Percentiles rank a stretch among this genome's conserved stretches.
phyloP scores from a whole-genome alignment of 2,888 invertebrate genomes.

The Spatulosminthurus flaviceps region DNA sequence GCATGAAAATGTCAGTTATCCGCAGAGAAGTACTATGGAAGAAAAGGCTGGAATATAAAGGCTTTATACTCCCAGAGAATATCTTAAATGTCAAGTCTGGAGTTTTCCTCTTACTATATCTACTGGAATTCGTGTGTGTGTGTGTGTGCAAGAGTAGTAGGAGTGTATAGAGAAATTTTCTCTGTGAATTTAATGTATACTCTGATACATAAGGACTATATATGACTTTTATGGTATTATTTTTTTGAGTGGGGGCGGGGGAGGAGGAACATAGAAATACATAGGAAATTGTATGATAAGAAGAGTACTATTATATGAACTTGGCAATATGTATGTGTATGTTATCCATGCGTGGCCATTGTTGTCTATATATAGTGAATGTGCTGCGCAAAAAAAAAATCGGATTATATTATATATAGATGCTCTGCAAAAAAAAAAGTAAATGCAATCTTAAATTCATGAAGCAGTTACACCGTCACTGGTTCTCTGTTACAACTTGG shows the following conservation, averaged over 20 bases:
- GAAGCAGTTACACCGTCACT: neutral
- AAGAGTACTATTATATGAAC: too few relatives aligned
- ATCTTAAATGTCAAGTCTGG: conserved; percentile 33
- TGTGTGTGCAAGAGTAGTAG: neutral
- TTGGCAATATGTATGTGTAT: too few relatives aligned
- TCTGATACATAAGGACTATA: neutral
- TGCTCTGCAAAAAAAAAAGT: neutral
- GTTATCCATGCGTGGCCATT: conserved; percentile 9
- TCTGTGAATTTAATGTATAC: too few relatives aligned
- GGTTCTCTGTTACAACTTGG: neutral
- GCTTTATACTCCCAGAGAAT: neutral
- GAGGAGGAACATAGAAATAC: too few relatives aligned
- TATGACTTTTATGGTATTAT: too few relatives aligned
- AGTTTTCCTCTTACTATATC: neutral
- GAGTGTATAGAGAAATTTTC: neutral
- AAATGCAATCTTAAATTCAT: conserved; percentile 22
- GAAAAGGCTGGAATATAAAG: conserved; percentile 10
- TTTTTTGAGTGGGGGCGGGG: too few relatives aligned
- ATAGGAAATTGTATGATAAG: too few relatives aligned
- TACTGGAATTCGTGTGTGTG: too few relatives aligned
- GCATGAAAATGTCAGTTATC: conserved; percentile 33
- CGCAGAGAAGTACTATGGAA: conserved; percentile 25
- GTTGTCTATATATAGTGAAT: neutral
- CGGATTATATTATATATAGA: conserved; percentile 10
- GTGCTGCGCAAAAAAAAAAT: conserved; percentile 1